These are phyloP conservation scores for Nyctibius bracteatus DNA, from an alignment of 2,113 vertebrate genomes.

Conservation along the genomic window DNA sequence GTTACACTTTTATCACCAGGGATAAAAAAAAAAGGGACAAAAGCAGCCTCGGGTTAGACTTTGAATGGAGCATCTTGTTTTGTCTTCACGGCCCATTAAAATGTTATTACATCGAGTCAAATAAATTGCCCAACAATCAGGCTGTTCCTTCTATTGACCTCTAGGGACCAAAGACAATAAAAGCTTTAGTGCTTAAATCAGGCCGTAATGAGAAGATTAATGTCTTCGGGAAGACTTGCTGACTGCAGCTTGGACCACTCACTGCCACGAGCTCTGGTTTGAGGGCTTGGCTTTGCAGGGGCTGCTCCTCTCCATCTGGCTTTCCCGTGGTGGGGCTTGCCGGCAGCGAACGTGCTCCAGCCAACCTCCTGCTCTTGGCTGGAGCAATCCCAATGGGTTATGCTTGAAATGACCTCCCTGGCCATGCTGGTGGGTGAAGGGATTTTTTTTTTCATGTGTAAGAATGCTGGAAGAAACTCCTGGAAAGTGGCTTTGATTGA, in stretches of 20 bases:
- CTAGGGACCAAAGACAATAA: background rate
- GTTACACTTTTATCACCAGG: background rate
- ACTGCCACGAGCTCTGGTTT: background rate
- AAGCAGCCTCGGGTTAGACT: background rate
- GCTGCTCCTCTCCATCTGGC: background rate
- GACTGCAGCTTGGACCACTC: background rate
- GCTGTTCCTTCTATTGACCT: background rate
- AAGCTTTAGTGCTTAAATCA: background rate
- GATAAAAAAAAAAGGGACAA: background rate
- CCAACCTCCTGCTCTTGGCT: background rate
- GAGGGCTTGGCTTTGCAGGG: background rate
- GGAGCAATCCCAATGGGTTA: background rate
- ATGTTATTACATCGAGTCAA: background rate
- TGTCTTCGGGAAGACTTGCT: background rate
- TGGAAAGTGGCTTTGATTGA: background rate
- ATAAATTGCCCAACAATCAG: conserved; percentile 15
- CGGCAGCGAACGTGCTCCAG: background rate
- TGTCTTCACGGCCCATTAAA: background rate
- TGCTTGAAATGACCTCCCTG: background rate
- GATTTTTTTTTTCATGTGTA: background rate
- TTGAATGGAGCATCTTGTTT: background rate
- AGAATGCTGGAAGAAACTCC: background rate
- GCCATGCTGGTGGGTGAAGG: background rate
- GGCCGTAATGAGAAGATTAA: background rate
- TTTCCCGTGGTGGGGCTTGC: background rate